Conservation (phyloP, 2,888 invertebrate species). For the Drosophila pseudotalamancana region DNA sequence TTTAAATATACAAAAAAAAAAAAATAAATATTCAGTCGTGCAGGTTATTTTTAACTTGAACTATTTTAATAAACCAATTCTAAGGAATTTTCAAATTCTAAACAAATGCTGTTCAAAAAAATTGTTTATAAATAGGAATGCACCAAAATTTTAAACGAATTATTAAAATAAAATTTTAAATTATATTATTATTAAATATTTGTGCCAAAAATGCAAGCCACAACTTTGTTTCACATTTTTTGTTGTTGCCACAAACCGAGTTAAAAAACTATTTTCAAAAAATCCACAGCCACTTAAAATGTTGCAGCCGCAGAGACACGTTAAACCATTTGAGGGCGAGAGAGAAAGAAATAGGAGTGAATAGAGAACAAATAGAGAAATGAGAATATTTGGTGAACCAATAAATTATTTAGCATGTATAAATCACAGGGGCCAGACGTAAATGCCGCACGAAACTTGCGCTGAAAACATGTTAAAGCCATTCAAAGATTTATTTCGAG, state of each 20-base stretch:
- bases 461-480: constrained; percentile 71
- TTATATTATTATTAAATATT: too few species aligned
- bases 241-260: neutral
- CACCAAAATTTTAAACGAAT: too few species aligned
- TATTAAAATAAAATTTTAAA: too few species aligned
- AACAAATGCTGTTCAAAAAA: too few species aligned
- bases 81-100: too few species aligned
- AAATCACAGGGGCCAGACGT: constrained; percentile 55
- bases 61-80: too few species aligned
- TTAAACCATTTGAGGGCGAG: constrained; percentile 35
- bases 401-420: constrained; percentile 73
- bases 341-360: constrained; percentile 4
- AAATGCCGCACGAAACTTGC: constrained; percentile 49
- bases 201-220: too few species aligned
- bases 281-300: constrained; percentile 30
- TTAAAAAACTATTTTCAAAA: constrained; percentile 13
- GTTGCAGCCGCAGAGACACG: constrained; percentile 29
- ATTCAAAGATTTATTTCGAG: constrained; percentile 74
- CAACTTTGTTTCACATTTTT: too few species aligned
- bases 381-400: constrained; percentile 28
- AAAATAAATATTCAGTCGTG: too few species aligned
- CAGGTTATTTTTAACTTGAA: too few species aligned
- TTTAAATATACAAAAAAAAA: too few species aligned
- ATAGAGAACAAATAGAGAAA: constrained; percentile 11
- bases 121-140: too few species aligned